These are phyloP conservation scores for Paradisaea rubra DNA, from an alignment of 2,113 vertebrate species.

Conservation along the genomic window DNA sequence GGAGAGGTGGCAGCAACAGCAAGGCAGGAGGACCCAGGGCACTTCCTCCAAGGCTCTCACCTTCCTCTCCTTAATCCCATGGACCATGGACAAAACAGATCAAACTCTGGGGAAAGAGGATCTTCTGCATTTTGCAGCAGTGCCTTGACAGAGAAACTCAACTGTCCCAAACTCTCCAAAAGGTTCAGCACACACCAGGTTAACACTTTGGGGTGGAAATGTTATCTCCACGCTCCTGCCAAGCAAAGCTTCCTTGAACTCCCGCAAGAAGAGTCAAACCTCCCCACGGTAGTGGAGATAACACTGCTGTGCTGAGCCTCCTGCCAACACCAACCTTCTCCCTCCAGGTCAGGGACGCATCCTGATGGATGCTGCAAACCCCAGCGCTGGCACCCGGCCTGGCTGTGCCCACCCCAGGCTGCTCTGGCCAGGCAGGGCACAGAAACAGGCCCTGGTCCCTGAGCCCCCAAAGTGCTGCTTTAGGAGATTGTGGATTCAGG, in stretches of 20 bases:
- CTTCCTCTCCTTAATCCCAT: not conserved
- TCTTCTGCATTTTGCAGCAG: accelerated
- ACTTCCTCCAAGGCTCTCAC: not conserved
- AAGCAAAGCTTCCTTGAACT: not conserved
- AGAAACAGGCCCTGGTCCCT: accelerated
- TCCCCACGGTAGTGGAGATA: not conserved
- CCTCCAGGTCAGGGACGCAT: not conserved
- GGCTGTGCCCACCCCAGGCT: not conserved
- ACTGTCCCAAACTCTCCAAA: not conserved
- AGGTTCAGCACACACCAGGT: not conserved
- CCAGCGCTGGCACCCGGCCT: accelerated
- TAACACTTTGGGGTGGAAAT: accelerated
- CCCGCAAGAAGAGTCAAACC: not conserved
- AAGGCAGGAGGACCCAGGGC: not conserved
- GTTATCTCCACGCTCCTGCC: accelerated
- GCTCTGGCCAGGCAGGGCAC: no score
- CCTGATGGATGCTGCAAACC: not conserved
- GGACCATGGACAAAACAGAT: accelerated
- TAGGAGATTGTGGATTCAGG: accelerated
- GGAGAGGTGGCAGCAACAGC: not conserved
- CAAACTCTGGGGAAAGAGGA: not conserved
- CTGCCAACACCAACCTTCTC: not conserved
- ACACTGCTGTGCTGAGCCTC: not conserved
- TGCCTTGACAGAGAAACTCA: accelerated
- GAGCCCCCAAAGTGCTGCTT: accelerated